Evolutionary conservation across 2,888 invertebrate species (phyloP).

Genomic region (Alsophila aescularia): DNA sequence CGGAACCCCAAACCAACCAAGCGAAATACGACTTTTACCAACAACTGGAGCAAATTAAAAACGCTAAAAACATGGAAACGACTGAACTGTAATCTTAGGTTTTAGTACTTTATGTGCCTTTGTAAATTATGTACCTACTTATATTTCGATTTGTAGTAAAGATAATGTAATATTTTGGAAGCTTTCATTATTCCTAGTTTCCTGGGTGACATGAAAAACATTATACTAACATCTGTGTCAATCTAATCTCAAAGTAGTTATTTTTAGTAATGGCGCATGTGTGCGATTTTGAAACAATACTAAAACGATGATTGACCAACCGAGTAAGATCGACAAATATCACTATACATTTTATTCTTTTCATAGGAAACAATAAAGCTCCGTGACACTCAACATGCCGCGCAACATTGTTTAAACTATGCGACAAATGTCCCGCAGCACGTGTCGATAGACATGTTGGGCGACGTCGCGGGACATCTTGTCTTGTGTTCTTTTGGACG

Average conservation of each 20-base stretch:
- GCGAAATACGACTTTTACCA: conserved; percentile 88
- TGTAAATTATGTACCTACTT: conserved; percentile 57
- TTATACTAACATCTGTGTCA: neutral
- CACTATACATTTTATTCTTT: no score
- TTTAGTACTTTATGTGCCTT: conserved; percentile 50
- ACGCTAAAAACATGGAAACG: conserved; percentile 90
- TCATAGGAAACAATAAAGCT: neutral
- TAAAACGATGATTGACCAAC: no score
- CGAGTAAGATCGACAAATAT: no score
- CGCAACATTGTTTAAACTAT: no score
- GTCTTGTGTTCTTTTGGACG: no score
- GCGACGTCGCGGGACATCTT: no score
- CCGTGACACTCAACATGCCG: no score
- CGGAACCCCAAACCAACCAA: conserved; percentile 80
- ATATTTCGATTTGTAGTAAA: conserved; percentile 43
- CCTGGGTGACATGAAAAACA: neutral
- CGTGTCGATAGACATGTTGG: no score
- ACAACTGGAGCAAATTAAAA: conserved; percentile 88
- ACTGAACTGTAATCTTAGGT: conserved; percentile 87
- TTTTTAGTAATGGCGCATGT: neutral
- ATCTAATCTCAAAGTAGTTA: neutral
- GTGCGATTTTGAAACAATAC: neutral
- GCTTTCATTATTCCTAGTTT: conserved; percentile 5
- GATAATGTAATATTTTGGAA: conserved; percentile 29
- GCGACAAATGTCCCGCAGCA: no score